Percentiles rank a stretch among this genome's conserved stretches.
These are phyloP conservation scores for Uloborus diversus DNA, from an alignment of 1,140 invertebrate species.

Conservation along the genomic window DNA sequence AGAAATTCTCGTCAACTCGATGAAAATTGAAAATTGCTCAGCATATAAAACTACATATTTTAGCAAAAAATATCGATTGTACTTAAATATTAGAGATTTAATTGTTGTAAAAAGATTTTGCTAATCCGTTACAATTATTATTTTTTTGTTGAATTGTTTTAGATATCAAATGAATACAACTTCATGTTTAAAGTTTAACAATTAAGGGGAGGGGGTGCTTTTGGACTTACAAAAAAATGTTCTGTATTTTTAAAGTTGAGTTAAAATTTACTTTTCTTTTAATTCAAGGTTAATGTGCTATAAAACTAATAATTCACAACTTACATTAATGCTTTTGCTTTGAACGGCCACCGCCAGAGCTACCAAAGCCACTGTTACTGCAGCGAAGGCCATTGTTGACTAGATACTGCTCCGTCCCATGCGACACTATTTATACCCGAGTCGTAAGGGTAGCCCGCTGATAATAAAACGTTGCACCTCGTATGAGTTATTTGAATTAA, in stretches of 20 bases:
- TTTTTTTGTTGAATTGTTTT: no score
- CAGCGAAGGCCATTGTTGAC: constrained; percentile 38
- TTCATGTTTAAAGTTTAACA: no score
- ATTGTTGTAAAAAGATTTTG: no score
- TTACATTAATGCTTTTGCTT: constrained; percentile 36
- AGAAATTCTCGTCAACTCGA: no score
- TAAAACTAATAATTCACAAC: not conserved
- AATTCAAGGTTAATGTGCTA: not conserved
- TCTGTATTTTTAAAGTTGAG: not conserved
- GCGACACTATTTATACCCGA: constrained; percentile 22
- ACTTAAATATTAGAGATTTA: no score
- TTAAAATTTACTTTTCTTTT: no score
- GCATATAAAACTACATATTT: no score
- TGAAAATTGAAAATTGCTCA: no score
- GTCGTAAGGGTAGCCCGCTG: constrained; percentile 18
- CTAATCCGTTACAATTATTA: no score
- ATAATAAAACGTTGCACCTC: constrained; percentile 2
- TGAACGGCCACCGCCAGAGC: constrained; percentile 20
- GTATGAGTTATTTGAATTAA: constrained; percentile 19
- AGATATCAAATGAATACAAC: no score
- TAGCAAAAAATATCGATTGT: no score
- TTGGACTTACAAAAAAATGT: not conserved
- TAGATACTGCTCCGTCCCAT: not conserved
- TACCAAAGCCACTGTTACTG: constrained; percentile 23
- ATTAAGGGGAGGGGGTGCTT: no score